Evolutionary conservation across 2,797 vertebrate species (phyloP), one percentile per base, ranked within the genome.

Genomic region (Bucorvus abyssinicus): DNA sequence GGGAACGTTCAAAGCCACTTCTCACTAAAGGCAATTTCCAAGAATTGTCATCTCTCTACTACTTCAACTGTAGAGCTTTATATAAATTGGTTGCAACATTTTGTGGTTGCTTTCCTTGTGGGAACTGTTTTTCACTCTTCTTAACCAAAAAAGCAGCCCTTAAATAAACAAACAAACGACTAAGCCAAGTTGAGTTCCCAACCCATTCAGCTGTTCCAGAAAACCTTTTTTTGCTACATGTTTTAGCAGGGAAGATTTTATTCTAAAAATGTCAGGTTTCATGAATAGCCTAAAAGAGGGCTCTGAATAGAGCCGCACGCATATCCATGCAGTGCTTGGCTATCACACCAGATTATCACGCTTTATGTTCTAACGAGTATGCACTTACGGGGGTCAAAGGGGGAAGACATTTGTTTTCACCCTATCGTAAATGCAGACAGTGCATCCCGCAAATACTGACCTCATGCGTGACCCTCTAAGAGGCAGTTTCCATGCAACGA

Each of bases 1-100:
- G 91, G 96, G 84, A 94, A 93, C 86, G 40, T 95, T 94, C 93
- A 94, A 77, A 96, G 53, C 84, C 86, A 87, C 91, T 89, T 90
- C 84, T 84, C 81, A 80, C 93, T 80, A 85, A 94, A 93, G 86
- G 90, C 91, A 94, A 95, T 97, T 97, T 87, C 88, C 0, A 1
- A 93, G 91, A 90, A 94, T 96, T 90, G 93, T 94, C 91, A 94
- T 93, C 63, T 86, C 88, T 84, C 89, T 73, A 70, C 67, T 89
- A 15, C 79, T 96, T 74, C 14, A 0, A 64, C 32, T 18, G 67
- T 6, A 77, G 63, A 76, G 80, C n/a, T 94, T 88, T 79, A 79
- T 82, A 95, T 60, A 91, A 96, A 95, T 86, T 12, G 52, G 59
- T 19, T 47, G 60, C 59, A 74, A 90, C 73, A 36, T 88, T 95